These are phyloP conservation scores for Apeltes quadracus DNA, from an alignment of 2,113 vertebrate species.

Conservation along the genomic window DNA sequence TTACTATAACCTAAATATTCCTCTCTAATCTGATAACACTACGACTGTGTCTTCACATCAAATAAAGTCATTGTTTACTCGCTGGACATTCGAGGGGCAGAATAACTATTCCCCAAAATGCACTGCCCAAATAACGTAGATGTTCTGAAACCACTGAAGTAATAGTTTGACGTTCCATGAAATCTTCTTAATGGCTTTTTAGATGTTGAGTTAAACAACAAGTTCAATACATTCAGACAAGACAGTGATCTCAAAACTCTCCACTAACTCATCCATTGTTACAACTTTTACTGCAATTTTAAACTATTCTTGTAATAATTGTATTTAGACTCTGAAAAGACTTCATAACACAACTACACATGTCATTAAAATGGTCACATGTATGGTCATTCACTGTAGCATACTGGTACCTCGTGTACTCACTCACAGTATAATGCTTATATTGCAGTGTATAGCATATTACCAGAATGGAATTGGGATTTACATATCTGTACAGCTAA, in stretches of 20 bases:
- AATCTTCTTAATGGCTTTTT: neutral
- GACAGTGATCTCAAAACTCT: neutral
- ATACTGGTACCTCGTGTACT: too few species aligned
- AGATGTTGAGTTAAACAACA: neutral
- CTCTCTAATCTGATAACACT: neutral
- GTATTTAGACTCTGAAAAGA: neutral
- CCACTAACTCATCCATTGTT: too few species aligned
- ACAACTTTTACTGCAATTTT: neutral
- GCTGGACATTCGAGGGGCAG: neutral
- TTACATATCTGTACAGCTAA: neutral
- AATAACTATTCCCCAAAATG: neutral
- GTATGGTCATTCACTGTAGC: neutral
- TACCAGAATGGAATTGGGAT: neutral
- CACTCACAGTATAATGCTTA: neutral
- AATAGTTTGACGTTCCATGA: neutral
- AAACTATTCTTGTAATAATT: neutral
- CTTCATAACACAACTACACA: neutral
- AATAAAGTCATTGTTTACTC: neutral
- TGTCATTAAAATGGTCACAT: neutral
- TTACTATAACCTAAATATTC: constrained; percentile 4
- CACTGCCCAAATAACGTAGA: neutral
- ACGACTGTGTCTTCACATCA: neutral
- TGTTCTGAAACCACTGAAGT: neutral
- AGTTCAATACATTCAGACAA: neutral
- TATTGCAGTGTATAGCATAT: neutral